A percentile compares a stretch with the other conserved stretches of the same genome.
Conservation (phyloP, 30 jellyfish, hydroid and myxozoan species). For the Turritopsis dohrnii region DNA sequence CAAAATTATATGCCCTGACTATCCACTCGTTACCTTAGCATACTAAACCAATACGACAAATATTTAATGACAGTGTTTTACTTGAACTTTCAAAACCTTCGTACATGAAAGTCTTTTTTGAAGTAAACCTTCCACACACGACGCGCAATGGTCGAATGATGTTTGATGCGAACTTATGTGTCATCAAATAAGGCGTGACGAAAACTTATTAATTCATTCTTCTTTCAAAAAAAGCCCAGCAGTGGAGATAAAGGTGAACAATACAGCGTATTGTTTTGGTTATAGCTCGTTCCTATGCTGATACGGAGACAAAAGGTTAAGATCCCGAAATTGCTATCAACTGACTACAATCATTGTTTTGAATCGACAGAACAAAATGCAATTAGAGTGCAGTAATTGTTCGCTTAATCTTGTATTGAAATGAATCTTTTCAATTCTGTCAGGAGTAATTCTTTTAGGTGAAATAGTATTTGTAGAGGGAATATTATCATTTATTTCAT, state of each 20-base stretch:
- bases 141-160: neutral
- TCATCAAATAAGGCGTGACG: neutral
- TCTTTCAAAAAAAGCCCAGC: neutral
- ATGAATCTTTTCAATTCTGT: neutral
- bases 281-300: neutral
- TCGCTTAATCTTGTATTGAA: neutral
- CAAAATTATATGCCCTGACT: neutral
- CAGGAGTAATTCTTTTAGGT: neutral
- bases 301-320: neutral
- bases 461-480: neutral
- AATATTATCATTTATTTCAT: neutral
- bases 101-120: neutral
- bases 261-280: neutral
- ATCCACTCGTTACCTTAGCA: neutral
- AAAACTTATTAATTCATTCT: neutral
- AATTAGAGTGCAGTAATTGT: neutral
- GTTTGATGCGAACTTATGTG: neutral
- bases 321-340: no score
- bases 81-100: neutral
- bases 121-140: neutral
- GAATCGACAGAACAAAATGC: neutral
- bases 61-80: neutral
- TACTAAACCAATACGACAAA: neutral
- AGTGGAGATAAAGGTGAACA: neutral
- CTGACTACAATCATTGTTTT: neutral